Base-by-base conservation (phyloP, 2,113 vertebrate species). In the Catharus bicknelli region DNA sequence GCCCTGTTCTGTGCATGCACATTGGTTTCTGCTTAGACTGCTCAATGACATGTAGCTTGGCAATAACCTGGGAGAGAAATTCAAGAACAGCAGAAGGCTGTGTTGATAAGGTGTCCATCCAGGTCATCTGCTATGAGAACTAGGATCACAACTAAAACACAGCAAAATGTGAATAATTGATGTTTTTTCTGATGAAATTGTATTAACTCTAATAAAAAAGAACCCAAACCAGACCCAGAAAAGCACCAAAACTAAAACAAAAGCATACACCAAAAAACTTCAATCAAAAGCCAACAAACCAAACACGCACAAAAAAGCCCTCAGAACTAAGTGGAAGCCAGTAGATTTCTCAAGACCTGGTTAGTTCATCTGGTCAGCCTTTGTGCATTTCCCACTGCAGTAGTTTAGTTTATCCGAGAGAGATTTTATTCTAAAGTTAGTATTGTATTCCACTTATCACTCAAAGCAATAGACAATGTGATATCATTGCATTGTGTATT, bases 251-350 rank as follows among this genome's bases (percentile, higher is more conserved):
- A 57, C 6, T 4, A 30, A 47, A 18, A 7, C 3, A 38, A 43
- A 29, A 26, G 8, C 2, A 13, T 16, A 8, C 7, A 14, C 25
- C 9, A 26, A 32, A 34, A 57, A 30, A 5, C 4, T 8, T 26
- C 10, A 34, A 23, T 4, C 4, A 21, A 54, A 61, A 48, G n/a
- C 4, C 26, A 55, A 22, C 3, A 16, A 32, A 47, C 9, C 4
- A 67, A 43, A 70, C 3, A 62, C 3, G 66, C 5, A 38, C 1
- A 36, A 55, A 42, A 43, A 15, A 1, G 0, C 2, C 4, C 4
- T 6, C 13, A 59, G 29, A 74, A 38, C 13, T 38, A 58, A 47
- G 19, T 27, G 5, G 13, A 91, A 67, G 9, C 2, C 26, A 73
- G 9, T 4, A 58, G 23, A 59, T 70, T 74, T 83, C 63, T 43